Conservation (phyloP, 2,797 vertebrate genomes). For the Chiroxiphia lanceolata region DNA sequence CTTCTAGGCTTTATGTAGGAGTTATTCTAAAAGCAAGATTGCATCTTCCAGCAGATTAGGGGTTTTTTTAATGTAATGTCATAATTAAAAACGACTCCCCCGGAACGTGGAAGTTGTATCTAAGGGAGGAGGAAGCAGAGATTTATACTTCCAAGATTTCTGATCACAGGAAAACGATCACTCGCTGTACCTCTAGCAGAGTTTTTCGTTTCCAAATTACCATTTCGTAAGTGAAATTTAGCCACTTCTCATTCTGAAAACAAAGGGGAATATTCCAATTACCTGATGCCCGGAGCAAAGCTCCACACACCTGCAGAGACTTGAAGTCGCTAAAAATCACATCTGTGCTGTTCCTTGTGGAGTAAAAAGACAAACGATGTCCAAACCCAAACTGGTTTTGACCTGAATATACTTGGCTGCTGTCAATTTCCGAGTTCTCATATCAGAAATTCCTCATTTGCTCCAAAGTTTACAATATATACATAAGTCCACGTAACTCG, state of each 20-base stretch:
- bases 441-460: background rate
- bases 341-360: background rate
- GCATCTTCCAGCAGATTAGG: background rate
- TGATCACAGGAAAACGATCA: background rate
- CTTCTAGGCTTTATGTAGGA: background rate
- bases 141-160: background rate
- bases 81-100: background rate
- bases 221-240: background rate
- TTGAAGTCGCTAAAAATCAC: background rate
- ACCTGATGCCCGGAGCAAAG: background rate
- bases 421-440: background rate
- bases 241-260: background rate
- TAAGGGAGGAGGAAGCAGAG: background rate
- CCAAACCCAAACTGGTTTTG: background rate
- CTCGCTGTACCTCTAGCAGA: background rate
- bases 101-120: background rate
- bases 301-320: background rate
- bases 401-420: background rate
- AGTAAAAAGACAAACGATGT: background rate
- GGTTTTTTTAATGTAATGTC: background rate
- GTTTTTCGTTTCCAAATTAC: background rate
- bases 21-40: background rate
- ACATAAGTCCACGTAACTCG: background rate
- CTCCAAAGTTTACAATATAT: background rate
- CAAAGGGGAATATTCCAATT: background rate